Evolutionary conservation across 2,797 vertebrate genomes (phyloP).

Genomic region (Malacoctenus gilli): DNA sequence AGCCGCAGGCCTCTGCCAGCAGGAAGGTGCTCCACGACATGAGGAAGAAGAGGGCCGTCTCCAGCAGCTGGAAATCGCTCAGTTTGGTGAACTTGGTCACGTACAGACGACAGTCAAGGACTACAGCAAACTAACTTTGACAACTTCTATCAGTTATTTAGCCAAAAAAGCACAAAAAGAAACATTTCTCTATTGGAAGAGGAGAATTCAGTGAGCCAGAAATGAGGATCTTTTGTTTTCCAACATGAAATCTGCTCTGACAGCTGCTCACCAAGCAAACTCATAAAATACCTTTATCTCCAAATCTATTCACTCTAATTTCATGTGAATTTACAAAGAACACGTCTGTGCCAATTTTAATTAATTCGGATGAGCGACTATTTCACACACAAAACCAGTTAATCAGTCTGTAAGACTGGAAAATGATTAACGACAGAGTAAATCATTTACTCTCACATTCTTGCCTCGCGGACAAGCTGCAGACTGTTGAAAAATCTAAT

Average conservation of each 20-base stretch:
- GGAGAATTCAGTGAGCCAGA: neutral
- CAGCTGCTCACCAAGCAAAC: neutral
- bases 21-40: slow-evolving; percentile 99
- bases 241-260: neutral
- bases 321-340: neutral
- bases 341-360: neutral
- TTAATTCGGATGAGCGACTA: neutral
- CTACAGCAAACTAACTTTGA: slow-evolving; percentile 6
- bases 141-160: neutral
- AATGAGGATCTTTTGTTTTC: too few relatives aligned
- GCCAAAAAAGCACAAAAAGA: neutral
- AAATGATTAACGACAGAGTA: neutral
- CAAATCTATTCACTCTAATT: neutral
- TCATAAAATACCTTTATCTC: neutral
- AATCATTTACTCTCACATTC: neutral
- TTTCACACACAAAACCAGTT: neutral
- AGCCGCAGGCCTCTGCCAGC: slow-evolving; percentile 94
- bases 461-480: neutral
- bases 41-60: slow-evolving; percentile 96
- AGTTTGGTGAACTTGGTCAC: slow-evolving; percentile 99
- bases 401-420: neutral
- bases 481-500: neutral
- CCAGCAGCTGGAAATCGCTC: slow-evolving; percentile 92
- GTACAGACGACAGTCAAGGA: slow-evolving; percentile 77
- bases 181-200: neutral